These are phyloP conservation scores for Myodes glareolus DNA, from an alignment of 2,113 vertebrate genomes.

Conservation along the genomic window DNA sequence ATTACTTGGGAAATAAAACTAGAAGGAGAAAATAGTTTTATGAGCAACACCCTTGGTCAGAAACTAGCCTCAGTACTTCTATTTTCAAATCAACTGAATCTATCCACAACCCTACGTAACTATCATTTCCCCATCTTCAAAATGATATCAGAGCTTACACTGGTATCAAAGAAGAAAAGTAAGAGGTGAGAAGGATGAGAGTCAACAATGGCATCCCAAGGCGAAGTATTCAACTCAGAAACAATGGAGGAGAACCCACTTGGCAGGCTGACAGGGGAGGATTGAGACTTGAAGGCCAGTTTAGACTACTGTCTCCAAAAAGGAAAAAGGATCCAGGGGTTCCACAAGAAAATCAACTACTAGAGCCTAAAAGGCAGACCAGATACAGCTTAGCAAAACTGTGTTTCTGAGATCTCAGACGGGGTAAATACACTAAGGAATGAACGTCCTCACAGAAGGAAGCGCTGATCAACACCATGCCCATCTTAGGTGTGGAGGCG, in stretches of 20 bases:
- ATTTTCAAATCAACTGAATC: conserved; percentile 17
- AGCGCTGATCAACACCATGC: background rate
- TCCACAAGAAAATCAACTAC: background rate
- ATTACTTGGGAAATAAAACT: background rate
- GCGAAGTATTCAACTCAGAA: background rate
- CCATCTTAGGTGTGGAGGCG: background rate
- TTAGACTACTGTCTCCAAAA: background rate
- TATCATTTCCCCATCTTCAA: background rate
- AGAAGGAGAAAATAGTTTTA: background rate
- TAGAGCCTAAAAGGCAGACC: background rate
- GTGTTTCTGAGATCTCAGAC: background rate
- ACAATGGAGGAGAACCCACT: background rate
- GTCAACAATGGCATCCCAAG: background rate
- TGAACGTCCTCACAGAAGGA: background rate
- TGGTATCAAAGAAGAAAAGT: background rate
- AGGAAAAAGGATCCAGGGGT: background rate
- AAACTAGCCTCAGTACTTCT: background rate
- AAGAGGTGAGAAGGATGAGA: background rate
- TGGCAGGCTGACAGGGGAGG: background rate
- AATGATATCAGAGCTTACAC: background rate
- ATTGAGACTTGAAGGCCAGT: background rate
- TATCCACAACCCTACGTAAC: background rate
- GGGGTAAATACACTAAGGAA: background rate
- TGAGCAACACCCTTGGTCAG: background rate
- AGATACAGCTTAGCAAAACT: background rate